Conservation (phyloP, 64 coral and sea anemone species). For the Trachythela sp. region DNA sequence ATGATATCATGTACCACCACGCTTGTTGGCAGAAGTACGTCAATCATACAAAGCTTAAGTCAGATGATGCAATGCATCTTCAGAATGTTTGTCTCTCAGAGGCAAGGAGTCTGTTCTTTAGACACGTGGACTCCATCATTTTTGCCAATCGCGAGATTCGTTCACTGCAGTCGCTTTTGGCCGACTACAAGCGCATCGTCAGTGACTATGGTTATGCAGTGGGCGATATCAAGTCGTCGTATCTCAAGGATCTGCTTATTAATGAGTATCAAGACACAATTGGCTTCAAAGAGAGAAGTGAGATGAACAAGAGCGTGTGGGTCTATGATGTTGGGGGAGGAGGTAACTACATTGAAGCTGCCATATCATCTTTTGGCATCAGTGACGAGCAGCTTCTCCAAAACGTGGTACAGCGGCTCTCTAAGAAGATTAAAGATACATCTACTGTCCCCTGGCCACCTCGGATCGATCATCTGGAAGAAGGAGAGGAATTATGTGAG, state of each 20-base stretch:
- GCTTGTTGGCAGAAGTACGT: conserved; percentile 39
- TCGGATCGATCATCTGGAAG: conserved; percentile 25
- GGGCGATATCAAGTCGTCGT: conserved; percentile 34
- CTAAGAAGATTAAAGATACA: conserved; percentile 24
- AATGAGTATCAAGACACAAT: conserved; percentile 37
- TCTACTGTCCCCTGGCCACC: conserved; percentile 30
- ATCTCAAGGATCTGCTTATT: conserved; percentile 33
- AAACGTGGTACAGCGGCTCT: conserved; percentile 26
- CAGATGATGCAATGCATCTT: conserved; percentile 27
- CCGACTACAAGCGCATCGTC: conserved; percentile 31
- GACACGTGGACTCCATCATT: conserved; percentile 20
- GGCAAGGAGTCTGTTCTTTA: conserved; percentile 33
- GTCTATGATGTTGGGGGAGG: too few relatives aligned
- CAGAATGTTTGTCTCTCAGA: conserved; percentile 17
- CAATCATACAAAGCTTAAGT: background rate
- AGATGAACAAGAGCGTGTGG: too few relatives aligned
- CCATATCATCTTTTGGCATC: conserved; percentile 34
- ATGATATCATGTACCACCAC: conserved; percentile 41
- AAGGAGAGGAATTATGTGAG: conserved; percentile 19
- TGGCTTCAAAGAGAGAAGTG: conserved; percentile 32
- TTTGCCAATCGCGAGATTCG: conserved; percentile 31
- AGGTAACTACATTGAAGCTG: conserved; percentile 35
- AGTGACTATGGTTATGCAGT: conserved; percentile 35
- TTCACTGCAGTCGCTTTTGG: too few relatives aligned
- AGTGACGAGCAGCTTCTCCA: conserved; percentile 33